Conservation (phyloP, 2,113 vertebrate species). For the Spea multiplicata region DNA sequence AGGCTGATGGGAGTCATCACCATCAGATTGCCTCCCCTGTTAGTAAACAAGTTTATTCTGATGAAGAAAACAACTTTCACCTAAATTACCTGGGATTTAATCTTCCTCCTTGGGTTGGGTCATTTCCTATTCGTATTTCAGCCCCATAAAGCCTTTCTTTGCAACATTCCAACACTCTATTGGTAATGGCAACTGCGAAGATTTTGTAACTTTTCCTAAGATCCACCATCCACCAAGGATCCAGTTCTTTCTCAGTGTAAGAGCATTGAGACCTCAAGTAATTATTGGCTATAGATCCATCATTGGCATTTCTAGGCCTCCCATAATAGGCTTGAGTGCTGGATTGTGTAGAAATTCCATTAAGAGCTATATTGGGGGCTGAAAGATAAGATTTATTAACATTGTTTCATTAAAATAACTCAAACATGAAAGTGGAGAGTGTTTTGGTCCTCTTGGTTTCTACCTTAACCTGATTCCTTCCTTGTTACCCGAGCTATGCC, state of each 20-base stretch:
- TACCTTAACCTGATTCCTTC: no score
- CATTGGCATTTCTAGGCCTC: conserved; percentile 24
- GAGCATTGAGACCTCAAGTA: neutral
- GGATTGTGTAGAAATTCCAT: conserved; percentile 9
- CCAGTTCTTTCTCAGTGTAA: conserved; percentile 8
- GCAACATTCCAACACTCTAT: conserved; percentile 44
- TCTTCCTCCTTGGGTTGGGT: conserved; percentile 15
- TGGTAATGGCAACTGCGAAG: conserved; percentile 26
- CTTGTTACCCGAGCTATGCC: no score
- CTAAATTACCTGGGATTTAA: conserved; percentile 19
- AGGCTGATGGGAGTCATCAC: no score
- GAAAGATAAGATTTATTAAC: neutral
- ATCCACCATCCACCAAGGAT: conserved; percentile 47
- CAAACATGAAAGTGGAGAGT: no score
- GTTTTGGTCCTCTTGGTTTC: no score
- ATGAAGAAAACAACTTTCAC: neutral
- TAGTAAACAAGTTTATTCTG: neutral
- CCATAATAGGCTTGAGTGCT: neutral
- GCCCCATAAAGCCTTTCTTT: conserved; percentile 30
- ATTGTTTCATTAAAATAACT: no score
- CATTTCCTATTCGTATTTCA: conserved; percentile 39
- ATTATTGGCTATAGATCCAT: neutral
- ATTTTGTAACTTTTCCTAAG: neutral
- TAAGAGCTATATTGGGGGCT: neutral
- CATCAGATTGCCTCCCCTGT: no score